Evolutionary conservation across 2,797 vertebrate species (phyloP), one percentile per base, ranked within the genome.

Genomic region (Periophthalmus magnuspinnatus): DNA sequence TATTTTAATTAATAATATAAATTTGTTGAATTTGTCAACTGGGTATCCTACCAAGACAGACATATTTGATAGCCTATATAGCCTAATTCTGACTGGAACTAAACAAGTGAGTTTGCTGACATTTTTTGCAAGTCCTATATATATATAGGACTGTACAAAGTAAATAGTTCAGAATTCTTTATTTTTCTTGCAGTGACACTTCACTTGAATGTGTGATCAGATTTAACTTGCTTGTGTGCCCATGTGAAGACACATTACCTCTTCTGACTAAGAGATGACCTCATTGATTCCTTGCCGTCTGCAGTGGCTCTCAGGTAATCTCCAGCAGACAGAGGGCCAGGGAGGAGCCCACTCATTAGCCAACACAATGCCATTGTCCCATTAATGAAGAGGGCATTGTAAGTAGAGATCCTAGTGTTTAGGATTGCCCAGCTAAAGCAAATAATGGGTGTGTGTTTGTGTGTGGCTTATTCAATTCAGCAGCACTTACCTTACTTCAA

Each of bases 331-430:
- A 81, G 80, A 74, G 67, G 85, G 80, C 75, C 69, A 64, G 84
- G 87, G 87, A 86, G 86, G 88, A 75, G 85, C 74, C 83, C 79
- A 73, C 78, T 85, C 82, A 89, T 91, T 88, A 89, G 72, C 67
- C 78, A 71, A 86, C 80, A 88, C 84, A 89, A 88, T 84, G 71
- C 82, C 70, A 89, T 92, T 91, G 90, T 92, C 83, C 84, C 58
- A 65, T 81, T 89, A 90, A 91, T 91, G 86, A 92, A 83, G 86
- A 91, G 81, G 63, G 84, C 70, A 87, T 90, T 93, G 90, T 93
- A 60, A 76, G 67, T 67, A 16, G 58, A 75, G 83, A 80, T 81
- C 84, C 64, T 70, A 70, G 57, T 87, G 84, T 86, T 89, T 87
- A 82, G 86, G 84, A 81, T 83, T 69, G 79, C 67, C 57, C 75